Conservation (phyloP, 2,888 invertebrate genomes). For the Strigamia transsilvanica region DNA sequence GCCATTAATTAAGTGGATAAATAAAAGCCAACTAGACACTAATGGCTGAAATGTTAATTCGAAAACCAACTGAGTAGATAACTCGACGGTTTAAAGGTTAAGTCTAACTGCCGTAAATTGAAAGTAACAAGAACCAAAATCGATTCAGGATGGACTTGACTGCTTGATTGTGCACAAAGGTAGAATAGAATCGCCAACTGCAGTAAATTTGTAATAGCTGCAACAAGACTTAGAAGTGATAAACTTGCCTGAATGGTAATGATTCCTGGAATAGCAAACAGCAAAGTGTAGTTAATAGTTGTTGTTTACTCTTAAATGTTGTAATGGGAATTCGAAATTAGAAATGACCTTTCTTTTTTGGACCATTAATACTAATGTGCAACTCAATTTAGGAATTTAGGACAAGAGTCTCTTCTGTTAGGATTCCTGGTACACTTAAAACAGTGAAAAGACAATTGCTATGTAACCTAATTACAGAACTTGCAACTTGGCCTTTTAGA, state of each 20-base stretch:
- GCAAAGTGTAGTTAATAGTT: background rate
- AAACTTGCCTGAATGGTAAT: slow-evolving; percentile 7
- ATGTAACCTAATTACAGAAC: background rate
- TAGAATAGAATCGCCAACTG: background rate
- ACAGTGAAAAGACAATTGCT: background rate
- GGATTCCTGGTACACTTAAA: background rate
- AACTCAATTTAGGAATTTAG: background rate
- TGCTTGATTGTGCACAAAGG: slow-evolving; percentile 6
- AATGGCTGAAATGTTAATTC: slow-evolving; percentile 5
- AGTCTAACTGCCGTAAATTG: background rate
- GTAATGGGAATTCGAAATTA: slow-evolving; percentile 5
- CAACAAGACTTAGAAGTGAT: background rate
- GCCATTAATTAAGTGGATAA: background rate
- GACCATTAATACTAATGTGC: background rate
- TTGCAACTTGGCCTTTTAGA: too few relatives aligned
- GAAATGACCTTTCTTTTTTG: background rate
- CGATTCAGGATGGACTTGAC: background rate
- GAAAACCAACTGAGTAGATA: background rate
- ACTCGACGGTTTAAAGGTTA: background rate
- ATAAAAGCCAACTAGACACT: background rate
- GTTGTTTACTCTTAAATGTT: slow-evolving; percentile 5
- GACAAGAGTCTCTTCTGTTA: background rate
- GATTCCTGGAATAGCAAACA: background rate
- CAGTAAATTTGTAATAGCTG: background rate
- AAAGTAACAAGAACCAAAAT: background rate